A percentile compares a stretch with the other conserved stretches of the same genome.
Conservation (phyloP, 2,113 vertebrate genomes). For the Dryoscopus gambensis region DNA sequence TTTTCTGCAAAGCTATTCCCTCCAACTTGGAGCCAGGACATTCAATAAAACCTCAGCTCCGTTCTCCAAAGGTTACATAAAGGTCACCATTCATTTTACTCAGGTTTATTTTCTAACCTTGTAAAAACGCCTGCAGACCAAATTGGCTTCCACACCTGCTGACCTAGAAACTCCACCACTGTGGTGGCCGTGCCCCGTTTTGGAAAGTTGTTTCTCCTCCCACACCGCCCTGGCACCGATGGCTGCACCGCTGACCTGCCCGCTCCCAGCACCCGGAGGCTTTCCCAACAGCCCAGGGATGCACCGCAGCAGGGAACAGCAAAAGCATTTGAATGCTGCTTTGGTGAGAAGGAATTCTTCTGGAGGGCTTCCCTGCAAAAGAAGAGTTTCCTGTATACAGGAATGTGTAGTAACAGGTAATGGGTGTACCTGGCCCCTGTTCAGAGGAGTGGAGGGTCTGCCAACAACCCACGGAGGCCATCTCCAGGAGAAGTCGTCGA, state of each 20-base stretch:
- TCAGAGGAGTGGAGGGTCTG: background rate
- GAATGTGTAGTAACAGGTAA: background rate
- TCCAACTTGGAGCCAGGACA: background rate
- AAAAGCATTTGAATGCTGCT: background rate
- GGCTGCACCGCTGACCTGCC: background rate
- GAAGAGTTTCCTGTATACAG: background rate
- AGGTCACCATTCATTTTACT: conserved; percentile 46
- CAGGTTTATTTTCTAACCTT: conserved; percentile 58
- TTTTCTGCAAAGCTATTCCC: background rate
- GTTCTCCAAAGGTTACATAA: conserved; percentile 43
- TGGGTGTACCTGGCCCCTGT: background rate
- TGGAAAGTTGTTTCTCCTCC: background rate
- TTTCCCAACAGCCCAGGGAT: background rate
- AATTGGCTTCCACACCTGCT: conserved; percentile 53
- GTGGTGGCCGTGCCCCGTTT: background rate
- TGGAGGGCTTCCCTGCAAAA: background rate
- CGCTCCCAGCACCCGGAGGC: rapidly evolving
- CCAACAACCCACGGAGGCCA: rapidly evolving
- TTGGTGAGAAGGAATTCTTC: background rate
- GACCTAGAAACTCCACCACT: background rate
- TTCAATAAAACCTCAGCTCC: conserved; percentile 32
- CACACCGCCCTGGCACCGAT: background rate
- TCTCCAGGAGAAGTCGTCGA: background rate
- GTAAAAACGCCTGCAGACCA: conserved; percentile 46
- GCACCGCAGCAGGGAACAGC: background rate